Conservation (phyloP, 1,140 invertebrate genomes). For the Acyrthosiphon pisum region DNA sequence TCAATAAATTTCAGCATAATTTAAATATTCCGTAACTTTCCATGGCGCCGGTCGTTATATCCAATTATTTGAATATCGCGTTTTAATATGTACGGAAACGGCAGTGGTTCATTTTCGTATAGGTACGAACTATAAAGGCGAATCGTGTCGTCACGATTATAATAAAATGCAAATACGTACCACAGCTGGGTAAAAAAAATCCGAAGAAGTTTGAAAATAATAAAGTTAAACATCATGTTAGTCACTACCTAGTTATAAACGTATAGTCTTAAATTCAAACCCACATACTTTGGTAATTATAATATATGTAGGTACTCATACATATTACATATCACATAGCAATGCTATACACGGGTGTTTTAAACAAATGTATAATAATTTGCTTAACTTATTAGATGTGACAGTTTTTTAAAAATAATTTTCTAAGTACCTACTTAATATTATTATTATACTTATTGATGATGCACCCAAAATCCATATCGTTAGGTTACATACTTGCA, state of each 20-base stretch:
- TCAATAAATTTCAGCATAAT: background rate
- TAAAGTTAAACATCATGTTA: background rate
- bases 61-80: background rate
- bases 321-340: background rate
- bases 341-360: background rate
- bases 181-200: background rate
- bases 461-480: background rate
- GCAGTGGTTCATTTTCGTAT: slow-evolving; percentile 7
- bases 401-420: background rate
- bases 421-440: background rate
- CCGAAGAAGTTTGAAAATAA: background rate
- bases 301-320: background rate
- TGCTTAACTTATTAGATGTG: background rate
- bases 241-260: background rate
- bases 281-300: slow-evolving; percentile 1
- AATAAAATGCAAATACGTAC: background rate
- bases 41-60: background rate
- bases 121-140: background rate
- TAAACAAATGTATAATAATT: background rate
- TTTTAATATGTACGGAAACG: background rate
- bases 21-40: slow-evolving; percentile 14
- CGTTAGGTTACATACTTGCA: no score
- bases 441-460: background rate
- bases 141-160: slow-evolving; percentile 6
- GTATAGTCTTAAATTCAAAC: background rate